phyloP scores from a whole-genome alignment of 2,797 vertebrate species.

The Numenius phaeopus region DNA sequence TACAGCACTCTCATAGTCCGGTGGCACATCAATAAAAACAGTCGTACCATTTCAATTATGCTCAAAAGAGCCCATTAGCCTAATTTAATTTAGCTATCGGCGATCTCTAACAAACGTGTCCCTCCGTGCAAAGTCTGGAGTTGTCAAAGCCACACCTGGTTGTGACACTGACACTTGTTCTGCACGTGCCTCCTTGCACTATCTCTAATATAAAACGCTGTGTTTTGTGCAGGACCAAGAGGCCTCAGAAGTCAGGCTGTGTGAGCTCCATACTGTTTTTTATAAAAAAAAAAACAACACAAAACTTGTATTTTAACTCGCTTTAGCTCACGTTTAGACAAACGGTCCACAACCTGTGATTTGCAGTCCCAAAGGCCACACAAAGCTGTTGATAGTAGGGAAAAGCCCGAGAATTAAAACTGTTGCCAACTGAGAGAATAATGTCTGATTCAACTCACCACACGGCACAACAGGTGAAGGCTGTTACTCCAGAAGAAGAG shows the following conservation, averaged over 20 bases:
- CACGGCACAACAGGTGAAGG: background rate
- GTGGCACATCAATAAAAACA: constrained; percentile 1
- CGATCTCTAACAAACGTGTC: background rate
- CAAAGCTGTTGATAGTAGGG: background rate
- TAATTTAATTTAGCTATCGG: background rate
- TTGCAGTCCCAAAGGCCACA: background rate
- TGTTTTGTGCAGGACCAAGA: background rate
- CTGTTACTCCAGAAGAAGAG: background rate
- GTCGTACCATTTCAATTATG: background rate
- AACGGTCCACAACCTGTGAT: background rate
- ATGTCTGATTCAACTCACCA: background rate
- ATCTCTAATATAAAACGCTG: fast-evolving
- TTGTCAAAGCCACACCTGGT: background rate
- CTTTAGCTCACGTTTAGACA: background rate
- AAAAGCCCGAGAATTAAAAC: background rate
- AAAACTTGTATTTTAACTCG: background rate
- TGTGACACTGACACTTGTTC: background rate
- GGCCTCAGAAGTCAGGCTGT: background rate
- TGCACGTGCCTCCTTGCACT: background rate
- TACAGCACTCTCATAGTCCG: background rate
- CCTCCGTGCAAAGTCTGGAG: background rate
- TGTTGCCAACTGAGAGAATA: background rate
- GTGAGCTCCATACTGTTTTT: background rate
- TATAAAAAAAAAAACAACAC: background rate
- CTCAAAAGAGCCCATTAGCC: background rate